These are phyloP conservation scores for Helicoverpa armigera DNA, from an alignment of 1,140 invertebrate genomes.

Conservation along the genomic window DNA sequence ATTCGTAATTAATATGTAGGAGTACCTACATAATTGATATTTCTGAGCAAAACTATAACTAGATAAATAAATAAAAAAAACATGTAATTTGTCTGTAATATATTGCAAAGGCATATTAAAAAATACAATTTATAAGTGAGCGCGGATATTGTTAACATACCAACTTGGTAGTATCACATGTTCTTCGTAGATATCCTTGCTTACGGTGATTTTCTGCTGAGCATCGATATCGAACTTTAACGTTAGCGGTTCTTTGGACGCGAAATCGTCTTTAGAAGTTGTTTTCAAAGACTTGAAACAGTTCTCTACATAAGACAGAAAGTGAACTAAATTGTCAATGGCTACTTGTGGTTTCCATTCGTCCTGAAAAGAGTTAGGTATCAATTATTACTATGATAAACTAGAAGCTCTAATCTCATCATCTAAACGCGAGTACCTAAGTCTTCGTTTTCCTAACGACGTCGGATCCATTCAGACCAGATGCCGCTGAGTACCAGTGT, in stretches of 20 bases:
- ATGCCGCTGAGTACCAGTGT: too few relatives aligned
- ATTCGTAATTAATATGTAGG: too few relatives aligned
- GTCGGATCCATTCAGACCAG: too few relatives aligned
- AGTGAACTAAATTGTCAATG: slow-evolving; percentile 52
- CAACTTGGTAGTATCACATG: slow-evolving; percentile 53
- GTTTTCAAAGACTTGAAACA: slow-evolving; percentile 39
- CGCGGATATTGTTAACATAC: slow-evolving; percentile 34
- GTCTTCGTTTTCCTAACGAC: too few relatives aligned
- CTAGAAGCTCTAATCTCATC: too few relatives aligned
- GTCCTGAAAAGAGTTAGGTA: slow-evolving; percentile 46
- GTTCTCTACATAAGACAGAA: slow-evolving; percentile 51
- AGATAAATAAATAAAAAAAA: background rate
- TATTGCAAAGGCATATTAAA: background rate
- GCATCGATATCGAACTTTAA: slow-evolving; percentile 48
- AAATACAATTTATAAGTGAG: slow-evolving; percentile 1
- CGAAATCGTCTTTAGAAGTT: background rate
- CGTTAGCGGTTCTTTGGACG: slow-evolving; percentile 33
- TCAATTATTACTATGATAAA: background rate
- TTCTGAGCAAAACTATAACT: too few relatives aligned
- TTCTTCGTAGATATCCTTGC: slow-evolving; percentile 21
- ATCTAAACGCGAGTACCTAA: too few relatives aligned
- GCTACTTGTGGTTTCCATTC: slow-evolving; percentile 54
- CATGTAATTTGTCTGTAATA: background rate
- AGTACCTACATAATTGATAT: too few relatives aligned
- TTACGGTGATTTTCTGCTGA: slow-evolving; percentile 19